A percentile compares a stretch with the other conserved stretches of the same genome.
Evolutionary conservation across 2,113 vertebrate species (phyloP).

Genomic region (Deroptyus accipitrinus): DNA sequence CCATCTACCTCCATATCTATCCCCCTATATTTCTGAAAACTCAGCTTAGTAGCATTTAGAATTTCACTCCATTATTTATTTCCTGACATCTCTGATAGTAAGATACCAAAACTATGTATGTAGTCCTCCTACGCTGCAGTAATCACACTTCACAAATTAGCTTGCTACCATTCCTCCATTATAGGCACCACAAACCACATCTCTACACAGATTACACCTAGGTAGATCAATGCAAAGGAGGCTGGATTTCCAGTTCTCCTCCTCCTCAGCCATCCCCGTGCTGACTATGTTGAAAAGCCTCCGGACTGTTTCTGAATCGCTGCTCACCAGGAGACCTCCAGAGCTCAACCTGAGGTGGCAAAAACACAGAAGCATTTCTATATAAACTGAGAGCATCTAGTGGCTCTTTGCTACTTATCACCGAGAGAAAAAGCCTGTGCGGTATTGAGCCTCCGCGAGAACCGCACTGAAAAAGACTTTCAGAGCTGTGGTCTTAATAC

Average conservation of each 20-base stretch:
- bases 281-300: background rate
- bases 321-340: background rate
- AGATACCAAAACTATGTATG: background rate
- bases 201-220: background rate
- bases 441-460: background rate
- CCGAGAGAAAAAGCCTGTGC: background rate
- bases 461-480: background rate
- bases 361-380: background rate
- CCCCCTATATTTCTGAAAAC: background rate
- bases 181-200: background rate
- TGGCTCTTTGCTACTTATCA: background rate
- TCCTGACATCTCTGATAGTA: background rate
- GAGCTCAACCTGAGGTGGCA: background rate
- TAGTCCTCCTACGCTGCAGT: background rate
- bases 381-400: background rate
- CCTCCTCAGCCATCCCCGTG: background rate
- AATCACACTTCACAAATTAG: background rate
- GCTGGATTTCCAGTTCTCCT: background rate
- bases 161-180: background rate
- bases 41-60: background rate
- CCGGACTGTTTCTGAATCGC: background rate
- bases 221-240: background rate
- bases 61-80: constrained; percentile 17
- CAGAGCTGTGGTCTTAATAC: background rate
- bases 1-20: background rate